Evolutionary conservation across 2,113 vertebrate species (phyloP).

Genomic region (Grammomys surdaster): DNA sequence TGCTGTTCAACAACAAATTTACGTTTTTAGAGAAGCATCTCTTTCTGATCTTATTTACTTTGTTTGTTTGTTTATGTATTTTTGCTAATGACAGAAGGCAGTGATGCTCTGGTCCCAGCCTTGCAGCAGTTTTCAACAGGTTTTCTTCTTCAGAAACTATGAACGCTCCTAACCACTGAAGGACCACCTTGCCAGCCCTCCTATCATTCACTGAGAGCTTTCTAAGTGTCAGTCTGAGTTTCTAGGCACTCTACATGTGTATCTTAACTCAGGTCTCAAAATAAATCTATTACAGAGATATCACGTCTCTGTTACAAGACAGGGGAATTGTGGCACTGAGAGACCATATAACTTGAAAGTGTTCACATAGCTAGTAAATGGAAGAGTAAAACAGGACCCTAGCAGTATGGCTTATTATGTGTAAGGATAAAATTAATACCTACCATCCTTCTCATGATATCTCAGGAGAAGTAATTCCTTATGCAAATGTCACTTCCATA

Average conservation of each 20-base stretch:
- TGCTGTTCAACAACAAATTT: not conserved
- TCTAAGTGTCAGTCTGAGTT: not conserved
- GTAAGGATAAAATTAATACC: constrained; percentile 22
- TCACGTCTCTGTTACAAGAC: not conserved
- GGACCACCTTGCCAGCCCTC: not conserved
- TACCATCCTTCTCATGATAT: not conserved
- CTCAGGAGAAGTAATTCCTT: constrained; percentile 9
- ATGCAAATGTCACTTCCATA: not conserved
- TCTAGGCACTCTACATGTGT: not conserved
- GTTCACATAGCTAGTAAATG: not conserved
- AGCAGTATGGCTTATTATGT: not conserved
- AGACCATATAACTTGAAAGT: not conserved
- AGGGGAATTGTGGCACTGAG: not conserved
- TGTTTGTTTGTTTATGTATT: not conserved
- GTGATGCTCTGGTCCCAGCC: not conserved
- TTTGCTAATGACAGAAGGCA: not conserved
- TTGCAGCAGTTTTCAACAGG: not conserved
- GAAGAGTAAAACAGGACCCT: not conserved
- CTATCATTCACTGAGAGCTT: not conserved
- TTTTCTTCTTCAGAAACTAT: not conserved
- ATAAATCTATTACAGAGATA: not conserved
- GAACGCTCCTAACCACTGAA: not conserved
- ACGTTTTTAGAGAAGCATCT: not conserved
- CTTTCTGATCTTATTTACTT: not conserved
- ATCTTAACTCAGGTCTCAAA: not conserved